Evolutionary conservation across 2,797 vertebrate genomes (phyloP), one percentile per base, ranked within the genome.

Genomic region (Helicolenus hilgendorfi): DNA sequence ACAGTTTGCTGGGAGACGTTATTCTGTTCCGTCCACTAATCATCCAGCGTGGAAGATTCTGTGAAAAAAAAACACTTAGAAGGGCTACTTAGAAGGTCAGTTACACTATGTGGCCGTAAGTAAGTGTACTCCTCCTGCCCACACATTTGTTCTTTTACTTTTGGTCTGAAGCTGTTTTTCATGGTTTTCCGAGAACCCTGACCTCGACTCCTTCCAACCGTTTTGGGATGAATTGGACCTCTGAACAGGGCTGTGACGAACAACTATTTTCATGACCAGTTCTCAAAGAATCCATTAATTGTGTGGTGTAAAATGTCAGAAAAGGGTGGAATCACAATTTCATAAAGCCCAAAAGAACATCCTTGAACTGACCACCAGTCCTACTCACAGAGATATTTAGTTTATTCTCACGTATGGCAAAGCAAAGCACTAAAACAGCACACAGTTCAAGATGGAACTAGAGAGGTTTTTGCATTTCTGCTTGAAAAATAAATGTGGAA

Each of bases 1-100:
- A 55, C 87, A 83, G 45, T 69, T 87, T 62, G 79, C 91, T 60
- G 0, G 0, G 29, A 67, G 86, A 71, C 36, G 13, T 15, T 64
- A 20, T 18, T 58, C 4, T 67, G 33, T 5, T 59, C 45, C 3
- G 20, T 77, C 15, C 27, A 22, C 59, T 83, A 26, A 91, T 85
- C 10, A 24, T 1, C n/a, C 14, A 3, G 45, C 53, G 11, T 20
- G 29, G 20, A 26, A 58, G 36, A 59, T 1, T 26, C 20, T 27
- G 22, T 20, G 4, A 11, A 41, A 38, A 38, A 7, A 7, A 18
- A 36, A 18, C 29, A 60, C 13, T 5, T 13, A 3, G 2, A 11
- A 11, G 20, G 45, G 6, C 6, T 26, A 3, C 35, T 20, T 14
- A 60, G 22, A 77, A 3, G 13, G 10, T 20, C 38, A 33, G n/a